These are phyloP conservation scores for Bruchidius siliquastri DNA, from an alignment of 2,888 invertebrate genomes.

Conservation along the genomic window DNA sequence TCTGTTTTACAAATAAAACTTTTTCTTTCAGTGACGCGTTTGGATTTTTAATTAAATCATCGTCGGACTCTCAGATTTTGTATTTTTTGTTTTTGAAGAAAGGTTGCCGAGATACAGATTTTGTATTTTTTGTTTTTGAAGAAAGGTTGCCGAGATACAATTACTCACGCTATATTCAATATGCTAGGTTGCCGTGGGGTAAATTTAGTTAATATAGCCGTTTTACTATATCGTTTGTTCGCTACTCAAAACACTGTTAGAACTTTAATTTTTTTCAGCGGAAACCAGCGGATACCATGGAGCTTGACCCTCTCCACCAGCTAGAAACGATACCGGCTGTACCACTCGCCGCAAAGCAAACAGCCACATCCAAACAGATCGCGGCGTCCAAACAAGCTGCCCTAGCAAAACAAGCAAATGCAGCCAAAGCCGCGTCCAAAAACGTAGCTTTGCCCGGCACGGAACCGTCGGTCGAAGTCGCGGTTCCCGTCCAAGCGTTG, in stretches of 20 bases:
- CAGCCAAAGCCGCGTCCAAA: not conserved
- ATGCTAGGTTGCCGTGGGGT: too few relatives aligned
- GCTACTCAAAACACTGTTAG: not conserved
- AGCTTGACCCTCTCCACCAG: not conserved
- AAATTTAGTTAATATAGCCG: too few relatives aligned
- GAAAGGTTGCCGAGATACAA: too few relatives aligned
- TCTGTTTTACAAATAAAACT: too few relatives aligned
- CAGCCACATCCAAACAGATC: not conserved
- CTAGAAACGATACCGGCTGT: not conserved
- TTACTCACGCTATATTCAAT: too few relatives aligned
- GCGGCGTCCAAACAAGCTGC: not conserved
- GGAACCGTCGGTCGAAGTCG: not conserved
- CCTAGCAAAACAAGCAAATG: not conserved
- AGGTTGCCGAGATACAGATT: too few relatives aligned
- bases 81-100: too few relatives aligned
- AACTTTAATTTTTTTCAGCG: not conserved
- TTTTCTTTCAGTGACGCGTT: too few relatives aligned
- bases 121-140: too few relatives aligned
- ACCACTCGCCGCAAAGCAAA: not conserved
- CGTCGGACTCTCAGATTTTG: too few relatives aligned
- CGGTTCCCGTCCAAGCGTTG: slow-evolving; percentile 3
- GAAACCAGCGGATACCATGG: not conserved
- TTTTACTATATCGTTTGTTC: not conserved
- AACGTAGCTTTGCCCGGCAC: not conserved
- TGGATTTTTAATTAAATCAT: too few relatives aligned